A percentile compares a stretch with the other conserved stretches of the same genome.
Conservation (phyloP, 2,888 invertebrate species). For the Drosophila differens region DNA sequence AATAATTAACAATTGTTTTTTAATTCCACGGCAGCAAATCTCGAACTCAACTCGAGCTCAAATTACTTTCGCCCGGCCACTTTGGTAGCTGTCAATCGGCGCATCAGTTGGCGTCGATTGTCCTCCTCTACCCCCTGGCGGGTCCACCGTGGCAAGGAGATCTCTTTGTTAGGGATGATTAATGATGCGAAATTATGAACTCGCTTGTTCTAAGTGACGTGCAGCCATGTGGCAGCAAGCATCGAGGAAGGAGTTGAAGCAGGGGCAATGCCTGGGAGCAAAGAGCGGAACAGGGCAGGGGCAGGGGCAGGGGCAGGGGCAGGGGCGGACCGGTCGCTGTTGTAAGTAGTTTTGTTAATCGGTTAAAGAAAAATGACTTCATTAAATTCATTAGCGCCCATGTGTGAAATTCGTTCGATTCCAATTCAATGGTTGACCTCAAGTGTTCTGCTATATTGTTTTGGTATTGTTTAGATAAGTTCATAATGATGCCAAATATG, state of each 20-base stretch:
- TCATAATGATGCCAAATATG: slow-evolving; percentile 3
- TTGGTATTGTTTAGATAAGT: slow-evolving; percentile 1
- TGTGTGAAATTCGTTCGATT: slow-evolving; percentile 83
- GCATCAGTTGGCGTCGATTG: slow-evolving; percentile 46
- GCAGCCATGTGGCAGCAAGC: slow-evolving; percentile 37
- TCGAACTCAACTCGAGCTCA: slow-evolving; percentile 37
- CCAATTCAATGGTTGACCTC: slow-evolving; percentile 50
- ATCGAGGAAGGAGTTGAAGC: slow-evolving; percentile 2
- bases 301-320: slow-evolving; percentile 12
- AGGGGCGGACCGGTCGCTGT: slow-evolving; percentile 21
- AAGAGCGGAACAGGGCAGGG: slow-evolving; percentile 4
- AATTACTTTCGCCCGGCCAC: slow-evolving; percentile 71
- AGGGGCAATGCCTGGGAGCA: slow-evolving; percentile 10
- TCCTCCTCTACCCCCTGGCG: slow-evolving; percentile 3
- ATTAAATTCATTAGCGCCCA: slow-evolving; percentile 84
- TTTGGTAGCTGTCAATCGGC: slow-evolving; percentile 67
- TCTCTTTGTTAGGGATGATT: slow-evolving; percentile 75
- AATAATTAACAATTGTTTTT: slow-evolving; percentile 80
- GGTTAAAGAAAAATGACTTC: slow-evolving; percentile 82
- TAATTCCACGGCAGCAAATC: slow-evolving; percentile 66
- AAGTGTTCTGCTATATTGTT: background rate
- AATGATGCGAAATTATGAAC: slow-evolving; percentile 83
- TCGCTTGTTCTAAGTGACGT: slow-evolving; percentile 78
- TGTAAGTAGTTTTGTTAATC: slow-evolving; percentile 79
- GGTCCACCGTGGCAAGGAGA: slow-evolving; percentile 33